These are phyloP conservation scores for Andrena hattorfiana DNA, from an alignment of 2,888 invertebrate genomes.

Conservation along the genomic window DNA sequence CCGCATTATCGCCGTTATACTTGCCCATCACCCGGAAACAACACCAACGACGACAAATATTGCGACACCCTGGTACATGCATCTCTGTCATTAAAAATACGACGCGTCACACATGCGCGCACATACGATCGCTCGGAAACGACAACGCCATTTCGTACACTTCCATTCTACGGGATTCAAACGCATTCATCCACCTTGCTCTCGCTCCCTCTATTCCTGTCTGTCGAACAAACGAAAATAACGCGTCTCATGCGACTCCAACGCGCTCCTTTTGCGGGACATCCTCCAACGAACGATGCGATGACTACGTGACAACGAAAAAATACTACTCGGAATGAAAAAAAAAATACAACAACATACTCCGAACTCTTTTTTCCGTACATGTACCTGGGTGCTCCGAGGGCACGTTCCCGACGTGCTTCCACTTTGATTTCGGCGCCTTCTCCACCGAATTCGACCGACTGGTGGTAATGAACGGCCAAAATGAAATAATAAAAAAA, in stretches of 20 bases:
- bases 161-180: conserved; percentile 49
- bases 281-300: conserved; percentile 51
- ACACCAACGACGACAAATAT: conserved; percentile 60
- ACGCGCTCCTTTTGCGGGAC: conserved; percentile 40
- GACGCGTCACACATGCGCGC: background rate
- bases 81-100: conserved; percentile 55
- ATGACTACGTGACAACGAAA: conserved; percentile 45
- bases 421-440: conserved; percentile 82
- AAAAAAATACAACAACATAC: conserved; percentile 59
- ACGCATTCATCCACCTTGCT: conserved; percentile 33
- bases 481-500: conserved; percentile 52
- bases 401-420: conserved; percentile 81
- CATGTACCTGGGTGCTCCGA: conserved; percentile 84
- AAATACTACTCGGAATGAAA: conserved; percentile 42
- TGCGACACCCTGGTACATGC: conserved; percentile 79
- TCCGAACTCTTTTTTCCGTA: conserved; percentile 75
- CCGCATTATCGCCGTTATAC: conserved; percentile 80
- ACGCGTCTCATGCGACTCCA: conserved; percentile 26
- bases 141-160: conserved; percentile 2
- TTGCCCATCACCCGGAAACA: conserved; percentile 72
- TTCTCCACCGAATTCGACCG: conserved; percentile 83
- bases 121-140: background rate
- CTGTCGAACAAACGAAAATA: conserved; percentile 8
- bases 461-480: conserved; percentile 81
- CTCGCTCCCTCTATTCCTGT: background rate